These are phyloP conservation scores for Alloscopus bannaensis DNA, from an alignment of 2,888 invertebrate species.

Conservation along the genomic window DNA sequence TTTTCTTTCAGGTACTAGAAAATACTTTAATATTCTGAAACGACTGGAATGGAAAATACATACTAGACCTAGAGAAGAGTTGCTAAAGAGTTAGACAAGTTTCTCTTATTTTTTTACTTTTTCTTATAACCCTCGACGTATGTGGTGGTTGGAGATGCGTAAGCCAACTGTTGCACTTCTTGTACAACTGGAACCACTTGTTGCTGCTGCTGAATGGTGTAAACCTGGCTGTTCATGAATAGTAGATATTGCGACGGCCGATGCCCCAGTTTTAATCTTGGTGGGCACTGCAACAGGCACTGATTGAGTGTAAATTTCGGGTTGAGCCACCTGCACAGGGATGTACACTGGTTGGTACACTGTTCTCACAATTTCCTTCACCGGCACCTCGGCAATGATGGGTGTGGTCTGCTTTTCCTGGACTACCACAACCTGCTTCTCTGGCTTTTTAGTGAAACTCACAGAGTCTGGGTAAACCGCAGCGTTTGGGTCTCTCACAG, in stretches of 20 bases:
- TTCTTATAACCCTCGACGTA: conserved; percentile 27
- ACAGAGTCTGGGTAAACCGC: conserved; percentile 45
- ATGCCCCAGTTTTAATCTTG: conserved; percentile 32
- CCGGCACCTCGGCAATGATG: not conserved
- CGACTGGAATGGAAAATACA: too few species aligned
- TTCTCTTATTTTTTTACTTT: conserved; percentile 10
- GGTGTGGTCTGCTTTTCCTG: conserved; percentile 3
- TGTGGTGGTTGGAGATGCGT: not conserved
- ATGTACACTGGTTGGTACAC: conserved; percentile 52
- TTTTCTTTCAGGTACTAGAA: too few species aligned
- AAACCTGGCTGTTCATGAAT: conserved; percentile 34
- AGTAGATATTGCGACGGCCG: conserved; percentile 36
- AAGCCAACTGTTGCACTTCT: conserved; percentile 12
- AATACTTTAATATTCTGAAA: too few species aligned
- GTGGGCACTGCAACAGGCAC: conserved; percentile 34
- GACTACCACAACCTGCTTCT: conserved; percentile 29
- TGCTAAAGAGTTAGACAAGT: too few species aligned
- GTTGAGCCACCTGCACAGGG: conserved; percentile 23
- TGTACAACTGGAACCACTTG: conserved; percentile 30
- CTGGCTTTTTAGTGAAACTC: conserved; percentile 33
- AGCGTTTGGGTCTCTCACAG: conserved; percentile 44
- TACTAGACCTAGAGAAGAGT: not conserved
- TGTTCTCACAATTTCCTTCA: conserved; percentile 43
- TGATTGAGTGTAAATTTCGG: not conserved
- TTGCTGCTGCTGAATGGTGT: conserved; percentile 35